phyloP scores from a whole-genome alignment of 2,888 invertebrate species.

The Plusia festucae region DNA sequence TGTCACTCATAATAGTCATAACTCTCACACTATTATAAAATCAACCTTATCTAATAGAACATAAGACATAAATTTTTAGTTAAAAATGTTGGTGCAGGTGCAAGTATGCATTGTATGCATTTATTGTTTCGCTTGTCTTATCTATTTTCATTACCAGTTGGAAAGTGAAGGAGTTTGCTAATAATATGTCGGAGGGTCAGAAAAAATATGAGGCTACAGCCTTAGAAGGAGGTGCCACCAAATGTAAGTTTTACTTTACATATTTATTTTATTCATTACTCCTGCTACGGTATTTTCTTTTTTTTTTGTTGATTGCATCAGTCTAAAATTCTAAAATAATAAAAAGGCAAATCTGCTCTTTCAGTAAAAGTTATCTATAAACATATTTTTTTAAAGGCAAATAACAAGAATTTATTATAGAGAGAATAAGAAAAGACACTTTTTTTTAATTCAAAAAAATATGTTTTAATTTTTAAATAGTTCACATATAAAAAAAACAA shows the following conservation, averaged over 20 bases:
- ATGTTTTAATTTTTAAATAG: no score
- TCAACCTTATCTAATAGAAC: accelerated
- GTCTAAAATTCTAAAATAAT: no score
- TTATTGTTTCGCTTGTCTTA: conserved; percentile 15
- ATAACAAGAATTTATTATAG: no score
- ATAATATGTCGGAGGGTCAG: conserved; percentile 51
- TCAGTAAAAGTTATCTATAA: no score
- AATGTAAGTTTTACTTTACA: conserved; percentile 53
- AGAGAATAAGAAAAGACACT: no score
- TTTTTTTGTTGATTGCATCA: no score
- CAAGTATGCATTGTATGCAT: conserved; percentile 49
- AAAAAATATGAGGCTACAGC: conserved; percentile 48
- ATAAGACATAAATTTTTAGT: conserved; percentile 29
- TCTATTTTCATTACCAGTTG: conserved; percentile 43
- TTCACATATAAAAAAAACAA: no score
- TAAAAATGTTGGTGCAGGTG: background rate
- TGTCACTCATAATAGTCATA: conserved; percentile 27
- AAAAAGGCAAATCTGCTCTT: no score
- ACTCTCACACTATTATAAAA: conserved; percentile 7
- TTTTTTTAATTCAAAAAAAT: no score
- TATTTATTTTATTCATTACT: background rate
- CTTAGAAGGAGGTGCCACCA: conserved; percentile 39
- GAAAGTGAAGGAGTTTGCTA: conserved; percentile 52
- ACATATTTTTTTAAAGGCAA: no score
- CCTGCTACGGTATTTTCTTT: no score